Evolutionary conservation across 2,113 vertebrate species (phyloP), one percentile per base, ranked within the genome.

Genomic region (Takifugu bimaculatus): DNA sequence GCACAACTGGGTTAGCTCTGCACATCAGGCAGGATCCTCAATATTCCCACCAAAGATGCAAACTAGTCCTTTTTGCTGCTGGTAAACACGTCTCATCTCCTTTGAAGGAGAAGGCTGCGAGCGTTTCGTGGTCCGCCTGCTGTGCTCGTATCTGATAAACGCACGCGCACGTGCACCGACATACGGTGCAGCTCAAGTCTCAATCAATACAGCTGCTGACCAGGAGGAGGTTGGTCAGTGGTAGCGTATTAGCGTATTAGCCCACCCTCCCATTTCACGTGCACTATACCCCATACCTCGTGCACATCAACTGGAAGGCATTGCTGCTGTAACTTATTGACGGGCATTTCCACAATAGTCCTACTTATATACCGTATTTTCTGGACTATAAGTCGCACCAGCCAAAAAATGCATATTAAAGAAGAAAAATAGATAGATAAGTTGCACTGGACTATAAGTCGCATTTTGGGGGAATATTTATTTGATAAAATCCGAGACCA

Each of bases 61-160:
- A 5, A 29, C 3, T 29, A 5, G 3, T 29, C 28, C 3, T 5
- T 29, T 5, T 3, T 27, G 55, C 60, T 50, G 27, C 42, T 20
- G 27, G 54, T 42, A 56, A 67, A 5, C 28, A 29, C 28, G 5
- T 5, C 28, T 29, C 28, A 29, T 5, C 3, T 29, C 28, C 58
- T 57, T 83, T 75, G 73, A 69, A 69, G 66, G 57, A 53, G 62
- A 63, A 26, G 73, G 68, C 70, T 27, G 42, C 52, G 53, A 44
- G 70, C 63, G 70, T 67, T 20, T 66, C 54, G 58, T 26, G 0
- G 48, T 57, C 5, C 2, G 12, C 66, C 64, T 65, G 79, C 79
- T 84, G 82, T 44, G 78, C 65, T 64, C 57, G 72, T 64, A 75
- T 79, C 73, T 76, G 79, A 52, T 57, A n/a, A 63, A 26, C 53